These are phyloP conservation scores for Malaclemys terrapin DNA, from an alignment of 2,113 vertebrate species.

Conservation along the genomic window DNA sequence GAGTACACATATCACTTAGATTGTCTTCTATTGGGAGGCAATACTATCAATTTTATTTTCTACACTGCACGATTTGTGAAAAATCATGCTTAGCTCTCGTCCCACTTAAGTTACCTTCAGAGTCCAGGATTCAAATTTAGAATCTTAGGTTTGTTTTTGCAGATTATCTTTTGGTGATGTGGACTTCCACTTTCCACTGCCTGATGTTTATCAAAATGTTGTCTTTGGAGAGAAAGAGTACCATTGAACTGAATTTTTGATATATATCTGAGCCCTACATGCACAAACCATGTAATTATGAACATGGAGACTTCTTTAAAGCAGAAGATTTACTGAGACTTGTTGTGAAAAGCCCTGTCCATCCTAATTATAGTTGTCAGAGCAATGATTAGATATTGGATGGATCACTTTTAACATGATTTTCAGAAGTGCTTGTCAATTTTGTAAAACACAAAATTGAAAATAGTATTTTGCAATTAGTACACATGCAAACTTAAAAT, in stretches of 20 bases:
- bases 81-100: neutral
- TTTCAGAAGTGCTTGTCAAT: too few species aligned
- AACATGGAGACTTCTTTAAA: neutral
- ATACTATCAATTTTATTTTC: neutral
- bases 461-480: too few species aligned
- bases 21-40: neutral
- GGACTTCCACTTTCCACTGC: neutral
- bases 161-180: neutral
- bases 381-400: neutral
- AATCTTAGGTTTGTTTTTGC: neutral
- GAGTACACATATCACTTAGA: fast-evolving
- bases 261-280: neutral
- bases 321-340: neutral
- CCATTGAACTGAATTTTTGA: fast-evolving
- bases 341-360: neutral
- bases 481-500: too few species aligned
- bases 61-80: neutral
- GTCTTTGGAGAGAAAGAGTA: neutral
- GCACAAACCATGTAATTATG: neutral
- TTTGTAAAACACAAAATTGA: too few species aligned
- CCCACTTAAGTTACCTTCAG: neutral
- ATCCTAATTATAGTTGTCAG: neutral
- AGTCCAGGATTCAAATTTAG: neutral
- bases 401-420: too few species aligned
- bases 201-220: neutral